Percentiles rank a stretch among this genome's conserved stretches.
These are phyloP conservation scores for Leptosomus discolor DNA, from an alignment of 2,113 vertebrate species.

Conservation along the genomic window DNA sequence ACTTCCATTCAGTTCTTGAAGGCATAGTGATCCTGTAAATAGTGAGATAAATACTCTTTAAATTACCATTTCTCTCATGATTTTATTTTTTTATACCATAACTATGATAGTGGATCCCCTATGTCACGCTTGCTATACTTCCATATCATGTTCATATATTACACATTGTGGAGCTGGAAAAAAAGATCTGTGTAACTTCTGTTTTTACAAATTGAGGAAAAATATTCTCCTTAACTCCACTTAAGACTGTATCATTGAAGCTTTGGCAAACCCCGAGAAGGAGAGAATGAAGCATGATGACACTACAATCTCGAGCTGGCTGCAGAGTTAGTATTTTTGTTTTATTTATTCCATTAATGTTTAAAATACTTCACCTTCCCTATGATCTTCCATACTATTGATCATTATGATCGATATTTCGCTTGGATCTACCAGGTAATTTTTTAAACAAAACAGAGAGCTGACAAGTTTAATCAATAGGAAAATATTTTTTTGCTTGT, in stretches of 20 bases:
- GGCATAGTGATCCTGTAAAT: background rate
- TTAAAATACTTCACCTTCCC: background rate
- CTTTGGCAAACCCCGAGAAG: conserved; percentile 96
- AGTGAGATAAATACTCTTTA: background rate
- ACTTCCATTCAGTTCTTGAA: background rate
- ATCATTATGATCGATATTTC: background rate
- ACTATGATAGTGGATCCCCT: background rate
- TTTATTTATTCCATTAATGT: background rate
- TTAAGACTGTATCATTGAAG: conserved; percentile 98
- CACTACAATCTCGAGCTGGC: conserved; percentile 97
- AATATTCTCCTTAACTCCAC: conserved; percentile 73
- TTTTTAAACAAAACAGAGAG: background rate
- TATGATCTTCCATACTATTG: background rate
- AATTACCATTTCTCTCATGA: background rate
- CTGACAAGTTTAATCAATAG: background rate
- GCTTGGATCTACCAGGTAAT: background rate
- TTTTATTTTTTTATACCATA: background rate
- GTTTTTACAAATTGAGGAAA: background rate
- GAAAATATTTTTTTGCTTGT: background rate
- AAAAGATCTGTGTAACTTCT: background rate
- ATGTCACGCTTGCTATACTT: background rate
- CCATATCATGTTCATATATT: background rate
- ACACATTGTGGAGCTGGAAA: background rate
- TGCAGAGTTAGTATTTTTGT: conserved; percentile 87
- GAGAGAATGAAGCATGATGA: conserved; percentile 99